Evolutionary conservation across 1,140 invertebrate species (phyloP).

Genomic region (Drosophila fuyamai): DNA sequence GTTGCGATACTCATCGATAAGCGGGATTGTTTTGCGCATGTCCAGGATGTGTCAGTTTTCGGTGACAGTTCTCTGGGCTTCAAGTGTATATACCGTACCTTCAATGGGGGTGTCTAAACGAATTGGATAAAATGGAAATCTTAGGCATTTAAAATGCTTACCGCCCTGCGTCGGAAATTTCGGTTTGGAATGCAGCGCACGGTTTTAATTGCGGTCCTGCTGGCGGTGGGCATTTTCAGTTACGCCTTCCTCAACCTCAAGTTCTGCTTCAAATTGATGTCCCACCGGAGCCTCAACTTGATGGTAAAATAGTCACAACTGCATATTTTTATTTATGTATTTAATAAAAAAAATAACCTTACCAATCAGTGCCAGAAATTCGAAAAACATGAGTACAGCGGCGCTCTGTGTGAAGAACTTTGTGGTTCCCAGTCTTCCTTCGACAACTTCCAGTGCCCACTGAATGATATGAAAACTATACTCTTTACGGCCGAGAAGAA

Average conservation of each 20-base stretch:
- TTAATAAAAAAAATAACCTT: too few relatives aligned
- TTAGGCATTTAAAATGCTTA: constrained; percentile 62
- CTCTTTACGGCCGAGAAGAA: constrained; percentile 79
- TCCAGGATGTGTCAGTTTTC: constrained; percentile 28
- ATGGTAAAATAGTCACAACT: constrained; percentile 55
- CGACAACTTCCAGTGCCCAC: constrained; percentile 73
- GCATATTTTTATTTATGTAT: too few relatives aligned
- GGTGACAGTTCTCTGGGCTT: constrained; percentile 29
- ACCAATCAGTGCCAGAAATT: constrained; percentile 69
- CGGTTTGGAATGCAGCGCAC: constrained; percentile 75
- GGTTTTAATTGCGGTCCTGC: constrained; percentile 70
- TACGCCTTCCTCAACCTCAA: constrained; percentile 80
- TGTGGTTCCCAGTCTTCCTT: constrained; percentile 62
- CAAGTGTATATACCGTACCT: constrained; percentile 50
- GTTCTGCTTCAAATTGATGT: constrained; percentile 81
- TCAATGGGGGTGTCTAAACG: constrained; percentile 34
- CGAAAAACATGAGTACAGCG: constrained; percentile 72
- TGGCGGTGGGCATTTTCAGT: constrained; percentile 71
- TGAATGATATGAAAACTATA: constrained; percentile 74
- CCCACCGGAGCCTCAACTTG: constrained; percentile 71
- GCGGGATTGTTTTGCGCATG: constrained; percentile 43
- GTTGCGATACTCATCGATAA: constrained; percentile 43
- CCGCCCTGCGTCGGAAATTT: constrained; percentile 71
- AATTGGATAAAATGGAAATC: constrained; percentile 28
- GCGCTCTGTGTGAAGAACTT: constrained; percentile 74